Percentiles rank a stretch among this genome's conserved stretches.
Conservation (phyloP, 2,113 vertebrate species). For the Sander vitreus region DNA sequence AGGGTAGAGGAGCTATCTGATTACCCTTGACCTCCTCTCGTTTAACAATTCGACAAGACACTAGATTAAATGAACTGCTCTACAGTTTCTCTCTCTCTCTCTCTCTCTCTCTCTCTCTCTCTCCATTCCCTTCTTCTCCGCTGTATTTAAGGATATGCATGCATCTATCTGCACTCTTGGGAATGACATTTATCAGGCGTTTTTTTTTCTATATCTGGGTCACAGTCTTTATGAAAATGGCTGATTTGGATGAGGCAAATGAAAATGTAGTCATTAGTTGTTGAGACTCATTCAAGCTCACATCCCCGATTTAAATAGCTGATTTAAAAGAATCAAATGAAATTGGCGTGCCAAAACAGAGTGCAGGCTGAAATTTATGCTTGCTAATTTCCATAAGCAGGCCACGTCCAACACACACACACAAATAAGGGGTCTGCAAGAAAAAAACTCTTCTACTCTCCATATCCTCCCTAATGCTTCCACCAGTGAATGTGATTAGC, state of each 20-base stretch:
- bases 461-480: slow-evolving; percentile 21
- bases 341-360: slow-evolving; percentile 53
- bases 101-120: not conserved
- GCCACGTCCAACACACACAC: slow-evolving; percentile 5
- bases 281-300: slow-evolving; percentile 50
- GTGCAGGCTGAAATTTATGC: slow-evolving; percentile 53
- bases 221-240: slow-evolving; percentile 63
- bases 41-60: slow-evolving; percentile 39
- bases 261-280: slow-evolving; percentile 64
- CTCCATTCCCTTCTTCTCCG: not conserved
- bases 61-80: slow-evolving; percentile 28
- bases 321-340: slow-evolving; percentile 69
- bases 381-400: slow-evolving; percentile 59
- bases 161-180: slow-evolving; percentile 28
- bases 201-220: slow-evolving; percentile 68
- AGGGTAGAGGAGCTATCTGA: slow-evolving; percentile 40
- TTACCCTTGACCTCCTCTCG: slow-evolving; percentile 61
- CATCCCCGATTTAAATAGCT: slow-evolving; percentile 56
- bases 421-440: slow-evolving; percentile 19
- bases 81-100: not conserved
- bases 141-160: slow-evolving; percentile 39
- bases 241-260: slow-evolving; percentile 51
- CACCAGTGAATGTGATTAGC: slow-evolving; percentile 53
- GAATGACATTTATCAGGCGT: slow-evolving; percentile 56
- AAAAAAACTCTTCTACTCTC: slow-evolving; percentile 26